Percentiles rank a stretch among this genome's conserved stretches.
phyloP scores from a whole-genome alignment of 64 coral and sea anemone species.

The Actinia equina region DNA sequence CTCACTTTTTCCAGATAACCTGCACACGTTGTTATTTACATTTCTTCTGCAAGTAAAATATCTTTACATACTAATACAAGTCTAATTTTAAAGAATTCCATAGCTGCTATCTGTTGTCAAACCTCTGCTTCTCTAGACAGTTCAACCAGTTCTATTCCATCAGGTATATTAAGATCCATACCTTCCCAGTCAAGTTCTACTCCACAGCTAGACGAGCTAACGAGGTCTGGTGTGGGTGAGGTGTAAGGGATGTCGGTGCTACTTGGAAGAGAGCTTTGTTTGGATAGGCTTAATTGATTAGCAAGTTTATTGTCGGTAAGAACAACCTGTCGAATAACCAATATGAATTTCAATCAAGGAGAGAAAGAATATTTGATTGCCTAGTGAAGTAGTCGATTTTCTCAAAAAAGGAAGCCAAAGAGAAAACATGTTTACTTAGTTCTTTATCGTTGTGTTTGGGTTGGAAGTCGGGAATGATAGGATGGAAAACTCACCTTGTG shows the following conservation, averaged over 20 bases:
- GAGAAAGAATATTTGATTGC: too few relatives aligned
- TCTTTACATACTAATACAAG: too few relatives aligned
- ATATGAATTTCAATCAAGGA: too few relatives aligned
- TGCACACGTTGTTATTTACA: too few relatives aligned
- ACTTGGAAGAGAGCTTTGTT: conserved; percentile 17
- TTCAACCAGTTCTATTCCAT: conserved; percentile 43
- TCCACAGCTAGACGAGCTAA: conserved; percentile 18
- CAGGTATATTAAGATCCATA: conserved; percentile 29
- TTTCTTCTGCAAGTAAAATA: too few relatives aligned
- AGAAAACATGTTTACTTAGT: not conserved
- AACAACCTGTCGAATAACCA: not conserved
- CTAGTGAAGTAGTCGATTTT: too few relatives aligned
- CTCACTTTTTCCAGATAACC: not conserved
- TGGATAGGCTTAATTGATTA: not conserved
- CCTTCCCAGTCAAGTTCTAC: conserved; percentile 62
- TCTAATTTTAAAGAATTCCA: too few relatives aligned
- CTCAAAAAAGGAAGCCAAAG: not conserved
- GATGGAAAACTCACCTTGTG: not conserved
- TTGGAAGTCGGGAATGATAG: not conserved
- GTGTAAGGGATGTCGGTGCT: conserved; percentile 10
- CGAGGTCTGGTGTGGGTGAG: not conserved
- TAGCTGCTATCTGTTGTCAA: not conserved
- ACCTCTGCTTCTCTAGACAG: conserved; percentile 54
- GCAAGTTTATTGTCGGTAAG: not conserved
- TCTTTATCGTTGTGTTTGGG: not conserved